Evolutionary conservation across 2,797 vertebrate species (phyloP).

Genomic region (Cossypha niveicapilla): DNA sequence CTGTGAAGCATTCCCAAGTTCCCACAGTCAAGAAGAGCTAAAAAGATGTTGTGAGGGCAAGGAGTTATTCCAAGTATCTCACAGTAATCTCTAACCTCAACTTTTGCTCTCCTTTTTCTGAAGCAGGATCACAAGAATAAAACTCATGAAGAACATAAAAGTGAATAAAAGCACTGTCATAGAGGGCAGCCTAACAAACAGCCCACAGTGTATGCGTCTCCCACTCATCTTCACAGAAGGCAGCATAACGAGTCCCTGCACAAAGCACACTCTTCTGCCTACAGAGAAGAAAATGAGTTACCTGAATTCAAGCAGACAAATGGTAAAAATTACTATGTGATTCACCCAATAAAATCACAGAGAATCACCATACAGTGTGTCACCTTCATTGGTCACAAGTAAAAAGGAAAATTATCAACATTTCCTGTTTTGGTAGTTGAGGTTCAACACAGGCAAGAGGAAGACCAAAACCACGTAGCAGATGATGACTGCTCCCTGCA

Average conservation of each 20-base stretch:
- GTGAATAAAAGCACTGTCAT: neutral
- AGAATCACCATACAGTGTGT: neutral
- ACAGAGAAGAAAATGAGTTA: neutral
- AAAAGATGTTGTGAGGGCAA: neutral
- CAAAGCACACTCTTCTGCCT: neutral
- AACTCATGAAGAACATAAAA: neutral
- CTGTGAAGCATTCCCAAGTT: neutral
- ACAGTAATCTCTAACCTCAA: neutral
- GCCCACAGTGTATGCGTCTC: accelerated
- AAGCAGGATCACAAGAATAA: neutral
- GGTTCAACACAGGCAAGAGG: neutral
- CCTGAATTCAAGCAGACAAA: neutral
- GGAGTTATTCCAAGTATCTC: neutral
- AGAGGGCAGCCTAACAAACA: neutral
- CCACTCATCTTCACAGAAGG: neutral
- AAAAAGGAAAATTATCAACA: neutral
- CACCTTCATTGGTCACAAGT: neutral
- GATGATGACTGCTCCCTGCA: neutral
- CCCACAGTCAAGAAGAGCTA: neutral
- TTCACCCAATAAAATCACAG: neutral
- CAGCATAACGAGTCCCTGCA: neutral
- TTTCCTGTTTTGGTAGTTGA: neutral
- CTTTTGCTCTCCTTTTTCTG: neutral
- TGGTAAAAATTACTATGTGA: neutral
- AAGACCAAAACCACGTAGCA: neutral